Conservation (phyloP, 2,797 vertebrate species). For the Pteronotus mesoamericanus region DNA sequence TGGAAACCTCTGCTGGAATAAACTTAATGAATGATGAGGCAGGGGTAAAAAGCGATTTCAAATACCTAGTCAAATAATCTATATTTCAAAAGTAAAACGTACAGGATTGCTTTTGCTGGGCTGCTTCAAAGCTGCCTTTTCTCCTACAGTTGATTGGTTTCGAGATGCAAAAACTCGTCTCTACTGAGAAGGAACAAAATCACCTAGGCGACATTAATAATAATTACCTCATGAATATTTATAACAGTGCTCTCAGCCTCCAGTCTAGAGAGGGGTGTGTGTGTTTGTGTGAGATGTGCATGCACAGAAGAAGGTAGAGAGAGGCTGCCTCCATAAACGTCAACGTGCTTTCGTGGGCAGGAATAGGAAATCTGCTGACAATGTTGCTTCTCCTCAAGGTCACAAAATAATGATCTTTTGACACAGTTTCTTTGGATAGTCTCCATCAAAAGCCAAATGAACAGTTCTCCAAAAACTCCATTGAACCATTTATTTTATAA, state of each 20-base stretch:
- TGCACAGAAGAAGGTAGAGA: neutral
- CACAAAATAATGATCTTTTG: conserved; percentile 23
- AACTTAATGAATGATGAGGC: neutral
- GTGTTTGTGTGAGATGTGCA: neutral
- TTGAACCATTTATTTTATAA: neutral
- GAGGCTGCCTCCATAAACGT: neutral
- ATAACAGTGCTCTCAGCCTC: neutral
- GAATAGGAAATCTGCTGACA: neutral
- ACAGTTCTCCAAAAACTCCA: neutral
- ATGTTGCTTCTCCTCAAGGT: neutral
- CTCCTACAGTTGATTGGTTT: neutral
- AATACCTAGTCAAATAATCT: neutral
- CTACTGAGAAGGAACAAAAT: neutral
- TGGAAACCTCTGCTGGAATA: neutral
- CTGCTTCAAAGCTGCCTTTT: neutral
- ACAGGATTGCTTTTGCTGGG: neutral
- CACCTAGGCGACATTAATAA: conserved; percentile 18
- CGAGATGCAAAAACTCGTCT: neutral
- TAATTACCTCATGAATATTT: conserved; percentile 43
- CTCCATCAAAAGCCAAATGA: neutral
- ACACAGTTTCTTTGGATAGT: neutral
- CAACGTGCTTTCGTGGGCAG: neutral
- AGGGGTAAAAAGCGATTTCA: neutral
- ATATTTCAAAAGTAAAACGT: neutral
- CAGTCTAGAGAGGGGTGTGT: neutral